Evolutionary conservation across 2,888 invertebrate species (phyloP), one percentile per base, ranked within the genome.

Genomic region (Axea sp.): DNA sequence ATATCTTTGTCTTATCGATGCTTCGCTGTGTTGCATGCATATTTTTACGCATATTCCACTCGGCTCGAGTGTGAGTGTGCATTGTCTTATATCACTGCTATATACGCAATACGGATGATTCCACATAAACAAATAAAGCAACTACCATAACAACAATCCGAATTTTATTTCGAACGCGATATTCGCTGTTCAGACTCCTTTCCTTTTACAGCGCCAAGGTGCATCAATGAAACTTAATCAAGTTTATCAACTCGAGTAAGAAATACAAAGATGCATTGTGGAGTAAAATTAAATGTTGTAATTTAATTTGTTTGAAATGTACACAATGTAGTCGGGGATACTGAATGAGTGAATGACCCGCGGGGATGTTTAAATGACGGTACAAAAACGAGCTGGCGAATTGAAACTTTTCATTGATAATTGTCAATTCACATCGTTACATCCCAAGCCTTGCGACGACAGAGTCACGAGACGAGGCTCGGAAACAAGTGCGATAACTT

Each of bases 391-490:
- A 77, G 77, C 73, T 76, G 76, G 68, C 68, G 59, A 79, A 80
- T 79, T 77, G 79, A 79, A 74, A 80, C 80, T 81, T 80, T 79
- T 82, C 81, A 78, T 79, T 82, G 81, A 82, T 82, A 82, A 84
- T 82, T 80, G 79, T 80, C 78, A 81, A 82, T 82, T 81, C 81
- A 82, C 78, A 59, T 78, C 75, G 72, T 78, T 77, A 80, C 57
- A 57, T 68, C 67, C 71, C 77, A 73, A 78, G 77, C 73, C 76
- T 75, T 73, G 64, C n/a, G 64, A 65, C 65, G 51, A 53, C 53
- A 80, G 79, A 79, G 72, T 57, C 62, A 68, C 47, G 31, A 55
- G 39, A 49, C 37, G 51, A 41, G 24, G 11, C 55, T 35, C 22
- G 55, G 57, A 73, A 55, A 64, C 41, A 47, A 51, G 31, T 37